These are phyloP conservation scores for Chaetogeoica ovagalla DNA, from an alignment of 2,888 invertebrate species.

Conservation along the genomic window DNA sequence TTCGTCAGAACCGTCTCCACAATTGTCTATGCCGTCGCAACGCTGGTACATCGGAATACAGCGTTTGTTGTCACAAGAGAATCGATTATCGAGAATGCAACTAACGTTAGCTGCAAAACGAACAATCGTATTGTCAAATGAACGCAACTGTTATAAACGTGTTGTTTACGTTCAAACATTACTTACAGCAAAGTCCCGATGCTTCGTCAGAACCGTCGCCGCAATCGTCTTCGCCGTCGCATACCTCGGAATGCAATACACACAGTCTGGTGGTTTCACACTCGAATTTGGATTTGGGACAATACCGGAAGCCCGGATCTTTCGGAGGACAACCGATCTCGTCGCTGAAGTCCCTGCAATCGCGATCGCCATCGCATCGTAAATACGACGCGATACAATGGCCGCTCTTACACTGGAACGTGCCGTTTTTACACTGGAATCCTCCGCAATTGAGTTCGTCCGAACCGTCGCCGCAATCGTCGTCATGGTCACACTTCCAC, in stretches of 20 bases:
- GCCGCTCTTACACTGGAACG: slow-evolving; percentile 89
- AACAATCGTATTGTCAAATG: not conserved
- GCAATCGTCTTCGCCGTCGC: slow-evolving; percentile 92
- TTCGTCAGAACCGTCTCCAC: slow-evolving; percentile 93
- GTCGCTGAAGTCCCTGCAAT: slow-evolving; percentile 87
- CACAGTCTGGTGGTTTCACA: slow-evolving; percentile 87
- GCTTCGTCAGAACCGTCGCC: slow-evolving; percentile 90
- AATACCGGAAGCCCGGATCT: slow-evolving; percentile 84
- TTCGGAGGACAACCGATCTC: slow-evolving; percentile 87
- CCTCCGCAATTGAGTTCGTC: slow-evolving; percentile 84
- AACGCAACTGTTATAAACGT: not conserved
- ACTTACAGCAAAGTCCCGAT: slow-evolving; percentile 70
- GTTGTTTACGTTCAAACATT: no score
- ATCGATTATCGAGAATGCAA: slow-evolving; percentile 79
- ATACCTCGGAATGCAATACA: slow-evolving; percentile 84
- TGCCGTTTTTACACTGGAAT: slow-evolving; percentile 84
- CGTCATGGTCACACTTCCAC: slow-evolving; percentile 94
- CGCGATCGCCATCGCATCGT: slow-evolving; percentile 86
- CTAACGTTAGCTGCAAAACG: slow-evolving; percentile 70
- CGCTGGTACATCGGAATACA: slow-evolving; percentile 83
- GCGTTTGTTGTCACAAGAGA: slow-evolving; percentile 87
- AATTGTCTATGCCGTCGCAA: slow-evolving; percentile 91
- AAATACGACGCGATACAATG: slow-evolving; percentile 90
- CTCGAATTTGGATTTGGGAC: slow-evolving; percentile 87
- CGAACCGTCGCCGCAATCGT: slow-evolving; percentile 93